Conservation (phyloP, 64 coral and sea anemone species). For the Porites australiensis region DNA sequence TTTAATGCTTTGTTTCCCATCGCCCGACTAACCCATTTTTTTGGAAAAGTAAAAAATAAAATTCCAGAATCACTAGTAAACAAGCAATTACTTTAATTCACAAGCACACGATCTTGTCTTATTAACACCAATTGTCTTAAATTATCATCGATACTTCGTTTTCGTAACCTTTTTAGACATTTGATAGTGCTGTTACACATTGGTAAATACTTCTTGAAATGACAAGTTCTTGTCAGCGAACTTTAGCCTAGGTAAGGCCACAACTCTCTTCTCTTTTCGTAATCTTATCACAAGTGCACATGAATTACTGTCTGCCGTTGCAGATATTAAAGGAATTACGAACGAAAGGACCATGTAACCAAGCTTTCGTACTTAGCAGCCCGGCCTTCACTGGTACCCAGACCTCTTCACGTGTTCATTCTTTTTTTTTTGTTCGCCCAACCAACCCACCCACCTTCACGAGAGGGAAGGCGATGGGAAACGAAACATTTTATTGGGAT, state of each 20-base stretch:
- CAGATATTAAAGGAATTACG: not conserved
- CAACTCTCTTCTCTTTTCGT: slow-evolving; percentile 38
- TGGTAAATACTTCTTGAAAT: slow-evolving; percentile 58
- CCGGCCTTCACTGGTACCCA: not conserved
- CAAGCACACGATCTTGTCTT: no score
- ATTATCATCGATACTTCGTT: no score
- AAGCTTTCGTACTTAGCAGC: not conserved
- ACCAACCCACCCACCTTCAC: not conserved
- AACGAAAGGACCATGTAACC: not conserved
- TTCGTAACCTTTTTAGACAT: no score
- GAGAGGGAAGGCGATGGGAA: not conserved
- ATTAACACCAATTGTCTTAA: no score
- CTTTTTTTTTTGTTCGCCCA: not conserved
- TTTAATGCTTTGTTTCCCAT: no score
- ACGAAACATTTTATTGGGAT: no score
- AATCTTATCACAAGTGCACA: slow-evolving; percentile 41
- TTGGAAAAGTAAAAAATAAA: no score
- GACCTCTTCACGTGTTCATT: not conserved
- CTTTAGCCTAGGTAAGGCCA: slow-evolving; percentile 47
- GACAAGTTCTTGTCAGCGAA: slow-evolving; percentile 50
- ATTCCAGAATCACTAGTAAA: no score
- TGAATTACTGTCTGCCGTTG: slow-evolving; percentile 21
- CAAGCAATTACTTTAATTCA: no score
- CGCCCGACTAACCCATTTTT: no score
- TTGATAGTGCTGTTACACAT: no score